Base-by-base conservation (phyloP, 2,113 vertebrate species). In the Python bivittatus region DNA sequence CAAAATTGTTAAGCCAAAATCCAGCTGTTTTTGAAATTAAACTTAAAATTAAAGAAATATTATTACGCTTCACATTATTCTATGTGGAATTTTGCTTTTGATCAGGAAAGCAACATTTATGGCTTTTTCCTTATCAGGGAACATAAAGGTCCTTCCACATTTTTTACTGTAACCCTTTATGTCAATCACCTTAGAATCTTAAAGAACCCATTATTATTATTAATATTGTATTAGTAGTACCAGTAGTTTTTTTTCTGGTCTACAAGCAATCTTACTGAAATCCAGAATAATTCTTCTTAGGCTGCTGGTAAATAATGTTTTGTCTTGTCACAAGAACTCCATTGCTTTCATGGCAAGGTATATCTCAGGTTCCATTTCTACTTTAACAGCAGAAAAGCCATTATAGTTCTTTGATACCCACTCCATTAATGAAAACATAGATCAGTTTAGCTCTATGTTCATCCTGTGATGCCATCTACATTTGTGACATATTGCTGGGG, bases 1-100 rank as follows among this genome's bases (percentile, higher is more conserved):
- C 58, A 68, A 91, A 57, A 91, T 92, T 84, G 56, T 68, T 94
- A 91, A 91, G 90, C 53, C 25, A 90, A 83, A 89, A 42, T 89
- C 68, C n/a, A 92, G 23, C 2, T 83, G 64, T 72, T 92, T 61
- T 89, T 44, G 13, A 87, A 91, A 48, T 38, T 4, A 53, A 89
- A 15, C 38, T 57, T 83, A 42, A n/a, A 48, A 12, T 5, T 27
- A 38, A 2, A 25, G 54, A 86, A 4, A 17, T 3, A 7, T 42
- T 5, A 11, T 33, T 9, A 88, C 0, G 15, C 11, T 1, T n/a
- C 4, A 27, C 2, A n/a, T 92, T 88, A 92, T 58, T 92, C 91
- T 48, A 88, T n/a, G 57, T 11, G 12, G 25, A 91, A 52, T 85
- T 91, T 68, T 93, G 83, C 22, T 88, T 90, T 85, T 48, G 72